These are phyloP conservation scores for Platygyra sinensis DNA, from an alignment of 64 coral and sea anemone species.

Conservation along the genomic window DNA sequence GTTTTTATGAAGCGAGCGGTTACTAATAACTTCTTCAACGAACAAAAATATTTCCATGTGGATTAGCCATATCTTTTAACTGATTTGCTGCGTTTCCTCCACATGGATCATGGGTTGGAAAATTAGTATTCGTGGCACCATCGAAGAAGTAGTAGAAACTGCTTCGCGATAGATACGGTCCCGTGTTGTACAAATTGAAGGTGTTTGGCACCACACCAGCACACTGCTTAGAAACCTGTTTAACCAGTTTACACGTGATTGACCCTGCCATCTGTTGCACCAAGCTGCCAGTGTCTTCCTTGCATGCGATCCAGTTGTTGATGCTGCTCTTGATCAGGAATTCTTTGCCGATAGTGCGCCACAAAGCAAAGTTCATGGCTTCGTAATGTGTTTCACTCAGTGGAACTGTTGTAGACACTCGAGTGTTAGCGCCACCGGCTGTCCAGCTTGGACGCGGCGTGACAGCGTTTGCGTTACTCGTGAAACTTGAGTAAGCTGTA, in stretches of 20 bases:
- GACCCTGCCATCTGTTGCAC: constrained; percentile 36
- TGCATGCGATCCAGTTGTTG: constrained; percentile 64
- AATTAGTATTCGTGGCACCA: background rate
- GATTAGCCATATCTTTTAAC: constrained; percentile 8
- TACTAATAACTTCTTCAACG: background rate
- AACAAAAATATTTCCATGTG: constrained; percentile 55
- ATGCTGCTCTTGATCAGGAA: constrained; percentile 53
- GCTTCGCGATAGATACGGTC: background rate
- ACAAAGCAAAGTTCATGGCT: constrained; percentile 60
- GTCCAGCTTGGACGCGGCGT: too few species aligned
- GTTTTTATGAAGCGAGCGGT: too few species aligned
- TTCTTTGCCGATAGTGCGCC: constrained; percentile 37
- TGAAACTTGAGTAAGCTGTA: background rate
- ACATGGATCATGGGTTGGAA: constrained; percentile 38
- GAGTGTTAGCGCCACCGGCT: background rate
- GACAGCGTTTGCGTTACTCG: too few species aligned
- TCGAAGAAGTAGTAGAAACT: constrained; percentile 9
- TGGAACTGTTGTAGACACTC: background rate
- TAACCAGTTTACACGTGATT: constrained; percentile 22
- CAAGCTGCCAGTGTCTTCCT: constrained; percentile 33
- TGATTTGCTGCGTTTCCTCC: constrained; percentile 15
- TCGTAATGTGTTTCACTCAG: constrained; percentile 57
- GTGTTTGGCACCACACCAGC: background rate
- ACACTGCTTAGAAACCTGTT: background rate
- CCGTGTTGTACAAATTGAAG: too few species aligned